A percentile compares a stretch with the other conserved stretches of the same genome.
These are phyloP conservation scores for Heteromormyrus szaboi DNA, from an alignment of 2,797 vertebrate genomes.

Conservation along the genomic window DNA sequence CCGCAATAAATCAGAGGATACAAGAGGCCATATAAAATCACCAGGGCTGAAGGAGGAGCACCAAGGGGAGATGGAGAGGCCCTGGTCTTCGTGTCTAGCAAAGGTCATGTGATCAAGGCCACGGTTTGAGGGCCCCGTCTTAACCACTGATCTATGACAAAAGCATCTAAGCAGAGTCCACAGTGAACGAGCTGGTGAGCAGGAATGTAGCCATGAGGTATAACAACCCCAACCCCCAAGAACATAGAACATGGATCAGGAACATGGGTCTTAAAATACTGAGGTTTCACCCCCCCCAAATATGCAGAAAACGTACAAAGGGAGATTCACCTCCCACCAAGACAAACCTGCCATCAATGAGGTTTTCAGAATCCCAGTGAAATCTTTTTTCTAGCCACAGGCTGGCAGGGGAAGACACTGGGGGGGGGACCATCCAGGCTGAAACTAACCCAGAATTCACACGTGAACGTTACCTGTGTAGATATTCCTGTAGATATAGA, in stretches of 20 bases:
- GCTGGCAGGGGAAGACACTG: neutral
- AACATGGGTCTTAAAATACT: neutral
- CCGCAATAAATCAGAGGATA: neutral
- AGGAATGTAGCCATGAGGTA: neutral
- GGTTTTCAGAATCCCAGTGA: neutral
- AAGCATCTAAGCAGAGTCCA: neutral
- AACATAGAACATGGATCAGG: neutral
- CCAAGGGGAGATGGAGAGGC: neutral
- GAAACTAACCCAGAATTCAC: neutral
- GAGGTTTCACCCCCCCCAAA: neutral
- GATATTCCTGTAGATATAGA: neutral
- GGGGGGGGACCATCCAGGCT: neutral
- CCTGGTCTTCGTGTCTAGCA: neutral
- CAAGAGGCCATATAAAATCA: neutral
- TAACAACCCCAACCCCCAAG: neutral
- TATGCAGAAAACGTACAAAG: neutral
- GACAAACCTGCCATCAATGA: neutral
- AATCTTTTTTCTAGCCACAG: neutral
- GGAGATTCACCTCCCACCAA: neutral
- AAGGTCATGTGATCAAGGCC: neutral
- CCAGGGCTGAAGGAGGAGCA: neutral
- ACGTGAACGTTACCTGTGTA: neutral
- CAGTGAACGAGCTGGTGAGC: neutral
- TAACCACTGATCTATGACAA: neutral
- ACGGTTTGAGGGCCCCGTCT: neutral